Evolutionary conservation across 1,140 invertebrate genomes (phyloP), one percentile per base, ranked within the genome.

Genomic region (Sipha flava): DNA sequence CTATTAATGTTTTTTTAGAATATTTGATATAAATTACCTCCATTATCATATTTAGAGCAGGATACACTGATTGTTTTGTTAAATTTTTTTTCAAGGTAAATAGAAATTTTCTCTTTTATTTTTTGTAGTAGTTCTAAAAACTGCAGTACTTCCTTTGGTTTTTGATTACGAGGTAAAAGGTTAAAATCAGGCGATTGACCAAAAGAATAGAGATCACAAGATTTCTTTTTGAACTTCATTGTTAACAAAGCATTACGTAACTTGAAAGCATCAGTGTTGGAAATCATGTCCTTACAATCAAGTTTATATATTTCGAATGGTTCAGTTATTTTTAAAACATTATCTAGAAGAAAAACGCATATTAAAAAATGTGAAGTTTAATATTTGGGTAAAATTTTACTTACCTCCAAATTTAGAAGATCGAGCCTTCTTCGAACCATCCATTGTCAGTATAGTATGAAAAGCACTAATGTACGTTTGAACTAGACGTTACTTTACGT

Each of bases 21-120:
- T n/a, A n/a, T n/a, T n/a, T n/a, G n/a, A n/a, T n/a, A 18, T 1
- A 57, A 75, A 26, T 43, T 77, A 77, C 73, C 73, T 77, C 73
- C 73, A 1, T 3, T 12, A 3, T 77, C 52, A 29, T 77, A 77
- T 47, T 57, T 77, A 2, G 73, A 77, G 43, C 73, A 77, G 12
- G 52, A 77, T 6, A n/a, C 52, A 43, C 73, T 77, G 16, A 37
- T 77, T 1, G 2, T 43, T 3, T 59, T 12, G 16, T 77, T 77
- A 29, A 77, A 77, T 4, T 1, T 37, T 59, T 29, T 59, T 4
- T 18, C 14, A 10, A 77, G 16, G 26, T 57, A 77, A 6, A 7
- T 5, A 59, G 73, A 31, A 10, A 77, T 37, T 5, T 59, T 43
- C 29, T 77, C 3, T 40, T 77, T 77, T 2, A 77, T 43, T 40